phyloP scores from a whole-genome alignment of 2,113 vertebrate species.

The Lucifuga dentata region DNA sequence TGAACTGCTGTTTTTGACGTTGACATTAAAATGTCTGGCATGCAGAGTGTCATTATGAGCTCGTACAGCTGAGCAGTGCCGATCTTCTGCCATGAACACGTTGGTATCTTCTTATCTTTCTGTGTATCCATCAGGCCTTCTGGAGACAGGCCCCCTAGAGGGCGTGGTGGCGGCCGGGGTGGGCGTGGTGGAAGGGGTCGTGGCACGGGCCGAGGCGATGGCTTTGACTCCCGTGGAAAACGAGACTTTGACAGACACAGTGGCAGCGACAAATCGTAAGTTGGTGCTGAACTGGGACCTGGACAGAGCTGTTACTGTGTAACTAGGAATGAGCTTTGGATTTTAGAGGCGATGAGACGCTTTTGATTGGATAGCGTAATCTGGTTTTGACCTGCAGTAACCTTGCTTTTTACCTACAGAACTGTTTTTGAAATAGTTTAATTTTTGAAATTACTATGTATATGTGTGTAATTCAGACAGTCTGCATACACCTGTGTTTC shows the following conservation, averaged over 20 bases:
- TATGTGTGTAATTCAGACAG: too few species aligned
- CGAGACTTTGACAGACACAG: conserved; percentile 98
- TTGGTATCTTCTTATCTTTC: background rate
- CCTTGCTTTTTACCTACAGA: too few species aligned
- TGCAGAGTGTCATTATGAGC: background rate
- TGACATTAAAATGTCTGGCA: background rate
- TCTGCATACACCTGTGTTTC: background rate
- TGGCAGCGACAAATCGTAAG: conserved; percentile 97
- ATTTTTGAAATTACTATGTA: too few species aligned
- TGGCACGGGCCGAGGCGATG: conserved; percentile 93
- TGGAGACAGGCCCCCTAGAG: conserved; percentile 91
- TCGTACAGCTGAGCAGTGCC: background rate
- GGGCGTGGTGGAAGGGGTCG: conserved; percentile 93
- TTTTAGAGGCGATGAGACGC: too few species aligned
- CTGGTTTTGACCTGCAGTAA: too few species aligned
- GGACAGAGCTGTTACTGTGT: background rate
- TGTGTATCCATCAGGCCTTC: conserved; percentile 82
- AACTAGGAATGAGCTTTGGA: too few species aligned
- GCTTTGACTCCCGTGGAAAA: conserved; percentile 97
- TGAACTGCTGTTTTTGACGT: background rate
- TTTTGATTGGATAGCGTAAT: too few species aligned
- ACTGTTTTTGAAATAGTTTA: too few species aligned
- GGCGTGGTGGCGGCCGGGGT: conserved; percentile 90
- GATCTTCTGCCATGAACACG: background rate
- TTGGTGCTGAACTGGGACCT: conserved; percentile 35